A percentile compares a stretch with the other conserved stretches of the same genome.
These are phyloP conservation scores for Cantharis nigra DNA, from an alignment of 2,888 invertebrate species.

Conservation along the genomic window DNA sequence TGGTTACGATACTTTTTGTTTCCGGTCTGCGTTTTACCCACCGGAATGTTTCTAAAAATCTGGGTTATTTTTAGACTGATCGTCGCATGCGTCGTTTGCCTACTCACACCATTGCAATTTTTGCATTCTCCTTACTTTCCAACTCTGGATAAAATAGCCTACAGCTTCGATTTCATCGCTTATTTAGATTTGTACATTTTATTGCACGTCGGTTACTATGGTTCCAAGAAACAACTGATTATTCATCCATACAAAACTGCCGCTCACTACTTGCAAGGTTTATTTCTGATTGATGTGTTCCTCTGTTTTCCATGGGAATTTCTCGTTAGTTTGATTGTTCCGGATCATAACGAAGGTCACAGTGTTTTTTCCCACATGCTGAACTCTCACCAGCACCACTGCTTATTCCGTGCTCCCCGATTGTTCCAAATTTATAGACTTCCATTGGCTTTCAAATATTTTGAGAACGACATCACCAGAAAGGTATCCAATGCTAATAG, in stretches of 20 bases:
- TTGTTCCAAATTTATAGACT: slow-evolving; percentile 58
- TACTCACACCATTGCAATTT: slow-evolving; percentile 33
- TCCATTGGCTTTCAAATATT: slow-evolving; percentile 56
- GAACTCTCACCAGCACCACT: slow-evolving; percentile 54
- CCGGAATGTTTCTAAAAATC: slow-evolving; percentile 39
- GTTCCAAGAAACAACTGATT: slow-evolving; percentile 57
- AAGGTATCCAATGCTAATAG: slow-evolving; percentile 45
- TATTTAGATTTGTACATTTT: slow-evolving; percentile 59
- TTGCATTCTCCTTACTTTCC: slow-evolving; percentile 25
- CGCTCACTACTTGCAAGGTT: slow-evolving; percentile 57
- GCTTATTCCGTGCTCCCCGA: slow-evolving; percentile 51
- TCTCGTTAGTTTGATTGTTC: slow-evolving; percentile 50
- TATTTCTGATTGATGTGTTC: slow-evolving; percentile 57
- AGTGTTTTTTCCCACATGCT: slow-evolving; percentile 42
- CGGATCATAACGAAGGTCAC: slow-evolving; percentile 55
- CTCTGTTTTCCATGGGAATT: slow-evolving; percentile 60
- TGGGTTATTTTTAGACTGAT: slow-evolving; percentile 38
- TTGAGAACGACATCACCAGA: slow-evolving; percentile 57
- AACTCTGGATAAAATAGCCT: slow-evolving; percentile 36
- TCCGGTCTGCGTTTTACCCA: slow-evolving; percentile 43
- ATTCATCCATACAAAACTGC: slow-evolving; percentile 62
- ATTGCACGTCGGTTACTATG: slow-evolving; percentile 61
- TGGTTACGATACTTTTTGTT: slow-evolving; percentile 39
- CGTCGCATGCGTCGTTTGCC: slow-evolving; percentile 17
- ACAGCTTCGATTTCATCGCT: slow-evolving; percentile 56